Percentiles rank a stretch among this genome's conserved stretches.
phyloP scores from a whole-genome alignment of 2,888 invertebrate genomes.

The Rhamnusium bicolor region DNA sequence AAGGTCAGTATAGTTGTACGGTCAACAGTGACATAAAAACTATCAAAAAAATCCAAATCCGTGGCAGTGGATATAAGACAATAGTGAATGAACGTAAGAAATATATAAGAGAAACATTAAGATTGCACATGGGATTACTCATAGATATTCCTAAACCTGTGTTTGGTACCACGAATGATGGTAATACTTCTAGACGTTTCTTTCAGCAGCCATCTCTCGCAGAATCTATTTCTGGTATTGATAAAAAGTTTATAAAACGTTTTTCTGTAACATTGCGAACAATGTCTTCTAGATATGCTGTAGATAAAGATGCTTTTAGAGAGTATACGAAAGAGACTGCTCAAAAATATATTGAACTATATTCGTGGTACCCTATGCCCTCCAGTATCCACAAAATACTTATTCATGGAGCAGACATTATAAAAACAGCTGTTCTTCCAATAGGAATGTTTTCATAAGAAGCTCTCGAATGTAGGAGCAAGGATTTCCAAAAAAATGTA shows the following conservation, averaged over 20 bases:
- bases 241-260: too few species aligned
- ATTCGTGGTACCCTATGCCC: not conserved
- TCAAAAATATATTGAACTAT: too few species aligned
- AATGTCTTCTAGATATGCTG: too few species aligned
- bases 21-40: too few species aligned
- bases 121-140: not conserved
- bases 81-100: too few species aligned
- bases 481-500: not conserved
- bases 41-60: too few species aligned
- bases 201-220: not conserved
- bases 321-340: too few species aligned
- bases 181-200: not conserved
- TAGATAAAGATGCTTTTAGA: too few species aligned
- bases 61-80: too few species aligned
- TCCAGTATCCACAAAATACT: not conserved
- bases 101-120: not conserved
- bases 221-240: not conserved
- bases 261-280: too few species aligned
- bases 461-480: not conserved
- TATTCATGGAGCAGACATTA: too few species aligned
- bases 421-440: not conserved
- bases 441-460: conserved; percentile 1
- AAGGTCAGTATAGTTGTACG: too few species aligned
- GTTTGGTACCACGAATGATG: conserved; percentile 9
- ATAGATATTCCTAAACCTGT: conserved; percentile 5